phyloP scores from a whole-genome alignment of 2,113 vertebrate species.

The Scomber scombrus region DNA sequence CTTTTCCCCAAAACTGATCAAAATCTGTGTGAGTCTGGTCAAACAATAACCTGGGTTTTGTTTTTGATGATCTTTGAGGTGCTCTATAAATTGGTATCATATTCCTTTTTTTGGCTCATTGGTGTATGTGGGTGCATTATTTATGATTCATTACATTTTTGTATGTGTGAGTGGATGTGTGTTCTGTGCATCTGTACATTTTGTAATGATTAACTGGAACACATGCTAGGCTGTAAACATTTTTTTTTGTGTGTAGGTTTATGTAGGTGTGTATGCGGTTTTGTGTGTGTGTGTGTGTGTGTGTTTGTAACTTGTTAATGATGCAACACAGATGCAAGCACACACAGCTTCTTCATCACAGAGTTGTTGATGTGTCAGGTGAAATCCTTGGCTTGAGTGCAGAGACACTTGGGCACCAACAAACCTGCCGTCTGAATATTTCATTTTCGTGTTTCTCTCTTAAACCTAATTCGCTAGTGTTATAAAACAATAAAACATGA shows the following conservation, averaged over 20 bases:
- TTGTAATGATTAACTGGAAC: conserved; percentile 18
- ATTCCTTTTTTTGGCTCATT: not conserved
- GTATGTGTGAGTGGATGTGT: not conserved
- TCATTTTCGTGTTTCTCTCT: not conserved
- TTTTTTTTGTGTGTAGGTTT: not conserved
- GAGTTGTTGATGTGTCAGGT: conserved; percentile 36
- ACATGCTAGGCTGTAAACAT: not conserved
- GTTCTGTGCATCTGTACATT: not conserved
- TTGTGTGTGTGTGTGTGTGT: not conserved
- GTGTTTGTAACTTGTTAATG: conserved; percentile 25
- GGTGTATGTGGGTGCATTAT: not conserved
- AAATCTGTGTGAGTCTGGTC: too few species aligned
- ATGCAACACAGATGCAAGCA: conserved; percentile 60
- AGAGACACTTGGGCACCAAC: not conserved
- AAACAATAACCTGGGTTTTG: too few species aligned
- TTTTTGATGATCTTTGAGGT: too few species aligned
- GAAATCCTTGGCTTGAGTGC: not conserved
- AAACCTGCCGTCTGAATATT: conserved; percentile 1
- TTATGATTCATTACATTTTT: not conserved
- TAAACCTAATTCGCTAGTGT: not conserved
- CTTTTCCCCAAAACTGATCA: too few species aligned
- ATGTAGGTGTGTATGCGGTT: not conserved
- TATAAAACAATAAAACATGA: not conserved
- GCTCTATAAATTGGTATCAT: too few species aligned
- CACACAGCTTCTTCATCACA: conserved; percentile 7